Conservation (phyloP, 1,140 invertebrate genomes). For the Tetramorium simillimum region DNA sequence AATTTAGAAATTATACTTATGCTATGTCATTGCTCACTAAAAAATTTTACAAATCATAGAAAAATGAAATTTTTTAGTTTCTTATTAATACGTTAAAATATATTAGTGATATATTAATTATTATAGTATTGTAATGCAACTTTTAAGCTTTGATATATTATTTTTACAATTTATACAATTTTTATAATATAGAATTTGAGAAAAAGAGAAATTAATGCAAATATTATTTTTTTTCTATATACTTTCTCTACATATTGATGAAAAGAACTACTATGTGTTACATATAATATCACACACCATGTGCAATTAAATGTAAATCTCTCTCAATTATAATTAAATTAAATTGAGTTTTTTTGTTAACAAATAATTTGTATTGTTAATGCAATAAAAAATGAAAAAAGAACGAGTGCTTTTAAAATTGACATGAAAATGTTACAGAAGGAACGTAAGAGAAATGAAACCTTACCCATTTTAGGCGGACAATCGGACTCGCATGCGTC, state of each 20-base stretch:
- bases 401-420: not conserved
- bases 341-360: not conserved
- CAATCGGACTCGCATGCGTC: constrained; percentile 93
- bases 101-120: not conserved
- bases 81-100: not conserved
- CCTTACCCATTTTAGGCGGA: constrained; percentile 92
- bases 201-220: not conserved
- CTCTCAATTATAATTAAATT: not conserved
- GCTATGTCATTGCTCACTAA: not conserved
- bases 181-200: not conserved
- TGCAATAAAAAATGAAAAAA: not conserved
- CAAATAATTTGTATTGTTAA: not conserved
- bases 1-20: not conserved
- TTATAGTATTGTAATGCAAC: not conserved
- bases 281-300: not conserved
- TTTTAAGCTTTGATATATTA: not conserved
- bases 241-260: not conserved
- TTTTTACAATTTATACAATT: too few species aligned
- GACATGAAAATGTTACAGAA: not conserved
- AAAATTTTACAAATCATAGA: not conserved
- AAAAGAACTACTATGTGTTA: not conserved
- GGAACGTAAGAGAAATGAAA: not conserved
- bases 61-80: not conserved
- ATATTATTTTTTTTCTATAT: not conserved
- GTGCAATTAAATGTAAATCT: not conserved